Conservation (phyloP, 2,888 invertebrate genomes). For the Pharmacophagus antenor region DNA sequence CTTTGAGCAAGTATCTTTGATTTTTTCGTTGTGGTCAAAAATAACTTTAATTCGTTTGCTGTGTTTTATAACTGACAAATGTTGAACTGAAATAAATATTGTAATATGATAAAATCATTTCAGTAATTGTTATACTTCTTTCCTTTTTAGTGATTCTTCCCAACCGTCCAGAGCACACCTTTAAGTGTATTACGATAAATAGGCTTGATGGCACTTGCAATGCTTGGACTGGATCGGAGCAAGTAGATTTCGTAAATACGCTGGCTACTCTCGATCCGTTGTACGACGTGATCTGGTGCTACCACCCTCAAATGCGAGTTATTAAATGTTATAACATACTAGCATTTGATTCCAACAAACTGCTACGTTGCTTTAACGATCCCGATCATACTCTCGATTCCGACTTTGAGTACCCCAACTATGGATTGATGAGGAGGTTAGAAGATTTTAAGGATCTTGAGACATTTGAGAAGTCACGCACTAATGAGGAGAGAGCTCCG, state of each 20-base stretch:
- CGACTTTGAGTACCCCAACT: constrained; percentile 65
- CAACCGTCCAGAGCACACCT: constrained; percentile 88
- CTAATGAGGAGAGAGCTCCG: constrained; percentile 49
- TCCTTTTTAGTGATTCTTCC: constrained; percentile 87
- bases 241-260: constrained; percentile 90
- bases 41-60: too few relatives aligned
- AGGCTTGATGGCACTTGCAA: constrained; percentile 93
- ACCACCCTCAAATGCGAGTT: constrained; percentile 83
- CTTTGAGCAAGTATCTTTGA: not conserved
- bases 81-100: too few relatives aligned
- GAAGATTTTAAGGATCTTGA: constrained; percentile 69
- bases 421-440: constrained; percentile 64
- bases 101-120: too few relatives aligned
- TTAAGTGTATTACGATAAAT: constrained; percentile 94
- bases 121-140: not conserved
- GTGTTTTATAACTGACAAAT: too few relatives aligned
- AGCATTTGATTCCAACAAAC: constrained; percentile 84
- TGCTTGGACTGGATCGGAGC: constrained; percentile 90
- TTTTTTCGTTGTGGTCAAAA: not conserved
- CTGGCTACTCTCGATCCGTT: constrained; percentile 93
- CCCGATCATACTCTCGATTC: constrained; percentile 47
- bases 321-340: constrained; percentile 92
- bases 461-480: constrained; percentile 56
- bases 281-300: constrained; percentile 97
- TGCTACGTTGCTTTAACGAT: constrained; percentile 63